phyloP scores from a whole-genome alignment of 1,140 invertebrate species.

The Musca domestica region DNA sequence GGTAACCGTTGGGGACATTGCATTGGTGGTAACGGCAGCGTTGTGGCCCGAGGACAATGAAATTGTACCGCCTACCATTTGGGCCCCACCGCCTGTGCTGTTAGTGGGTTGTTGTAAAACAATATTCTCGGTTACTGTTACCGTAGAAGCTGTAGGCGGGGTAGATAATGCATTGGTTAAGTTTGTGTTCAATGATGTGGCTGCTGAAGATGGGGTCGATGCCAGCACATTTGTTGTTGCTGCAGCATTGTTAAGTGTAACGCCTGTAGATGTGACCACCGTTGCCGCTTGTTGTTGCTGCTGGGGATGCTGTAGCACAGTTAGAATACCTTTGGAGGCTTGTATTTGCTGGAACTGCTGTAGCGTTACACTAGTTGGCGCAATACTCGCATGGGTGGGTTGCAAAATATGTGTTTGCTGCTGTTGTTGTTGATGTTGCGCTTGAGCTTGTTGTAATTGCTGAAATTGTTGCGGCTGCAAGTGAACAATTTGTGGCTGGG shows the following conservation, averaged over 20 bases:
- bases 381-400: not conserved
- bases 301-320: constrained; percentile 24
- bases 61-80: not conserved
- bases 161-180: too few relatives aligned
- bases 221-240: not conserved
- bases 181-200: not conserved
- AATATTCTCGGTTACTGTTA: constrained; percentile 23
- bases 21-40: not conserved
- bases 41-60: not conserved
- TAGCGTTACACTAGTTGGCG: constrained; percentile 41
- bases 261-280: not conserved
- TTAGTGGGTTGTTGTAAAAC: constrained; percentile 23
- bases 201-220: not conserved
- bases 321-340: constrained; percentile 31
- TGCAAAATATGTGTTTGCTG: constrained; percentile 9
- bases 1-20: not conserved
- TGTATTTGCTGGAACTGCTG: constrained; percentile 50
- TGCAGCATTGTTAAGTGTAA: not conserved
- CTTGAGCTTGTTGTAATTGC: constrained; percentile 26
- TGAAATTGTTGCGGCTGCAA: constrained; percentile 24
- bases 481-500: constrained; percentile 17
- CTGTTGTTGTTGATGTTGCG: too few relatives aligned
- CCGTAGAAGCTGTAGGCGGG: not conserved
- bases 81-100: not conserved
- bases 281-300: constrained; percentile 25